A percentile compares a stretch with the other conserved stretches of the same genome.
Conservation (phyloP, 2,113 vertebrate species). For the Leucopternis melanops region DNA sequence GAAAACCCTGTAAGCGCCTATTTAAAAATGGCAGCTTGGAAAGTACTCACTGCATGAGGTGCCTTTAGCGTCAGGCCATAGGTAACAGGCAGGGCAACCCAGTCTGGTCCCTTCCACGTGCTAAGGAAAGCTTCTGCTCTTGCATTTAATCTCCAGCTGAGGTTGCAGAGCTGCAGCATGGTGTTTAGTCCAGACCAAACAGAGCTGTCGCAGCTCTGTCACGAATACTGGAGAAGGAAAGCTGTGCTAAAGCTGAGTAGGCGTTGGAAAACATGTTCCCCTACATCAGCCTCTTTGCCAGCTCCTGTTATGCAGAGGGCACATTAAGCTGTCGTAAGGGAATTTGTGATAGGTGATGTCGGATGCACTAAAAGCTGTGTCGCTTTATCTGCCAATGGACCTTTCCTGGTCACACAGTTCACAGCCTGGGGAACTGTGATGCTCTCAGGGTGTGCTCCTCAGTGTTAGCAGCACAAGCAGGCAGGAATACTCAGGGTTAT, state of each 20-base stretch:
- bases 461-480: background rate
- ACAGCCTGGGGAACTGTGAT: background rate
- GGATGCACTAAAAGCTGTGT: background rate
- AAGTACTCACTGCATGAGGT: background rate
- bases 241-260: background rate
- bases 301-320: background rate
- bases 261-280: accelerated
- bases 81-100: background rate
- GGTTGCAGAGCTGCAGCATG: background rate
- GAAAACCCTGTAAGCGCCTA: background rate
- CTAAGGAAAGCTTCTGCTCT: background rate
- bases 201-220: background rate
- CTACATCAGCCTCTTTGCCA: background rate
- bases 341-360: background rate
- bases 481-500: background rate
- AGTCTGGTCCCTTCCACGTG: background rate
- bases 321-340: background rate
- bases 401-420: background rate
- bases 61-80: background rate
- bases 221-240: background rate
- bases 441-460: background rate
- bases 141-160: background rate
- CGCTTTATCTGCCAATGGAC: background rate
- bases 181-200: background rate
- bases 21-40: background rate